phyloP scores from a whole-genome alignment of 2,888 invertebrate species.

The Cheilosia grossa region DNA sequence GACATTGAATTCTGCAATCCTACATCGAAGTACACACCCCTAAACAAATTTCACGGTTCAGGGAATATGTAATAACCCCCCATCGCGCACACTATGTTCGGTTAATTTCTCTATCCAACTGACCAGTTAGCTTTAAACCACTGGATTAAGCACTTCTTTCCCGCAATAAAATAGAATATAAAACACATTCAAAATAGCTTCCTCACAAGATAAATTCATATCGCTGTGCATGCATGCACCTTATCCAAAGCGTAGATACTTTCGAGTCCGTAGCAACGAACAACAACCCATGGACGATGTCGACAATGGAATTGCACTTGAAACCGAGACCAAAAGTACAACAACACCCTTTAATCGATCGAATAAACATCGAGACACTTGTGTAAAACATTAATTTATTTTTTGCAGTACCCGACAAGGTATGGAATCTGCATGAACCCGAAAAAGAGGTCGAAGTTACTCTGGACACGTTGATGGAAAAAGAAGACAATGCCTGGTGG shows the following conservation, averaged over 20 bases:
- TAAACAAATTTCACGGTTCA: slow-evolving; percentile 70
- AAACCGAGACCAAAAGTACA: slow-evolving; percentile 75
- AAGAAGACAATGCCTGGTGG: slow-evolving; percentile 91
- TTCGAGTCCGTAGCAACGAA: slow-evolving; percentile 77
- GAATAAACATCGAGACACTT: not conserved
- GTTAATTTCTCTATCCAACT: slow-evolving; percentile 46
- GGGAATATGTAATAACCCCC: slow-evolving; percentile 31
- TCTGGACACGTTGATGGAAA: slow-evolving; percentile 83
- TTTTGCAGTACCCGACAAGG: slow-evolving; percentile 87
- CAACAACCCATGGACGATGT: slow-evolving; percentile 41
- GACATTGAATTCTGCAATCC: slow-evolving; percentile 60
- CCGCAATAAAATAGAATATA: not conserved
- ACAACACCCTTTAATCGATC: slow-evolving; percentile 16
- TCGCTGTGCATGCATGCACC: slow-evolving; percentile 81
- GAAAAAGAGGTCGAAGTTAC: slow-evolving; percentile 86
- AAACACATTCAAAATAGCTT: slow-evolving; percentile 81
- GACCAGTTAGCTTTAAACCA: slow-evolving; percentile 58
- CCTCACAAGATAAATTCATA: slow-evolving; percentile 79
- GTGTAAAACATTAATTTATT: slow-evolving; percentile 12
- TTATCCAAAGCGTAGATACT: slow-evolving; percentile 79
- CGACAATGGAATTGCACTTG: slow-evolving; percentile 53
- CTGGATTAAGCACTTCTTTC: slow-evolving; percentile 36
- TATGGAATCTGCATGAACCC: slow-evolving; percentile 89
- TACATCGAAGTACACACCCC: slow-evolving; percentile 53
- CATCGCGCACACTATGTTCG: slow-evolving; percentile 25